Evolutionary conservation across 2,888 invertebrate species (phyloP).

Genomic region (Pyralis farinalis): DNA sequence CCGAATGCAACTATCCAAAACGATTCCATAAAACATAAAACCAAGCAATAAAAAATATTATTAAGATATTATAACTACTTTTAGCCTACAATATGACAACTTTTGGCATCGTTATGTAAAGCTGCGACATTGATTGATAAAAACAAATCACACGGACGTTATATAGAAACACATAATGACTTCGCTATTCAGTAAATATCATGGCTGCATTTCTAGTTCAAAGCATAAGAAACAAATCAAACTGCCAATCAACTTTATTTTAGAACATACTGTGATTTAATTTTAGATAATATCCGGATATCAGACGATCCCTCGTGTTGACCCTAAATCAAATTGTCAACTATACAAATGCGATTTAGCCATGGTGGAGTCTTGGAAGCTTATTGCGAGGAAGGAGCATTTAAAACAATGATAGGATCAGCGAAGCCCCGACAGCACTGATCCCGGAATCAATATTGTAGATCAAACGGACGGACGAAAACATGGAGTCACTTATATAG

Average conservation of each 20-base stretch:
- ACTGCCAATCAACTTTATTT: neutral
- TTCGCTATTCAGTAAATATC: too few species aligned
- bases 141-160: too few species aligned
- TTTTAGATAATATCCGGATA: neutral
- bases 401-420: conserved; percentile 71
- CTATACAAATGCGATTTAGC: conserved; percentile 24
- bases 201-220: too few species aligned
- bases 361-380: conserved; percentile 14
- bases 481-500: conserved; percentile 21
- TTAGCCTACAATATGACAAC: too few species aligned
- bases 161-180: too few species aligned
- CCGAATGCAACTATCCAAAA: too few species aligned
- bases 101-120: too few species aligned
- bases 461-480: conserved; percentile 44
- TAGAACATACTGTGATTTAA: neutral
- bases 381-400: conserved; percentile 33
- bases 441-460: conserved; percentile 72
- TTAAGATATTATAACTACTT: too few species aligned
- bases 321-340: conserved; percentile 40
- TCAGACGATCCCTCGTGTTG: neutral
- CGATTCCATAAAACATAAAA: too few species aligned
- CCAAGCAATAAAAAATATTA: too few species aligned
- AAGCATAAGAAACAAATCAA: too few species aligned
- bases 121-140: too few species aligned
- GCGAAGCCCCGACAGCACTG: conserved; percentile 35